Evolutionary conservation across 2,797 vertebrate species (phyloP).

Genomic region (Danionella dracula): DNA sequence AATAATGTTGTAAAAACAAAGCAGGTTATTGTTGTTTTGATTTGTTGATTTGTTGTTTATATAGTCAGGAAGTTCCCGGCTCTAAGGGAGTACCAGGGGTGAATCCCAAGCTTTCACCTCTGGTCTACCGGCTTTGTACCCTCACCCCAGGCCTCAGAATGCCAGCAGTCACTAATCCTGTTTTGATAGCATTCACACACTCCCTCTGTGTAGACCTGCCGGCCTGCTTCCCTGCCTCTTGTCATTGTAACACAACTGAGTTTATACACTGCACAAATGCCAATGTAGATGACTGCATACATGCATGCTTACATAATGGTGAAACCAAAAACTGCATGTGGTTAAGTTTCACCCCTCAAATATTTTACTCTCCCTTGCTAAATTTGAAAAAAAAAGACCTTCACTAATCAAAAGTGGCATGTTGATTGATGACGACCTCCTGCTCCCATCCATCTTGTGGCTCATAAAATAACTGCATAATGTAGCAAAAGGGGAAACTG

Average conservation of each 20-base stretch:
- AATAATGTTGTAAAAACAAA: too few species aligned
- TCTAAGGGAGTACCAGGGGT: conserved; percentile 41
- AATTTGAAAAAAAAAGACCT: conserved; percentile 2
- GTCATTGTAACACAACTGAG: conserved; percentile 14
- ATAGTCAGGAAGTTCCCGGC: conserved; percentile 55
- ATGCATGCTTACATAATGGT: conserved; percentile 9
- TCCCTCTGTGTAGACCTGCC: conserved; percentile 24
- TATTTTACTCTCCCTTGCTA: neutral
- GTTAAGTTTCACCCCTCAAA: conserved; percentile 1
- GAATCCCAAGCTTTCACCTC: conserved; percentile 60
- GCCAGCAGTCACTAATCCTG: conserved; percentile 63
- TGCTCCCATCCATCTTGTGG: conserved; percentile 44
- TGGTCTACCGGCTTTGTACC: conserved; percentile 37
- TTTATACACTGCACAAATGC: neutral
- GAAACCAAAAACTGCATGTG: neutral
- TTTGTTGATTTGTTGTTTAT: conserved; percentile 19
- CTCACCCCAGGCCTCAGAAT: conserved; percentile 45
- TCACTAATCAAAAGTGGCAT: conserved; percentile 41
- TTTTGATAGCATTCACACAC: conserved; percentile 70
- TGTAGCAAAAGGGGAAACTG: too few species aligned
- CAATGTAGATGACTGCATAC: neutral
- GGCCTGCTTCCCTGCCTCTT: conserved; percentile 11
- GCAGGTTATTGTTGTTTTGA: too few species aligned
- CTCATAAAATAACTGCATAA: conserved; percentile 53
- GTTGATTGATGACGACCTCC: conserved; percentile 53